Conservation (phyloP, 2,797 vertebrate species). For the Fundulus diaphanus region DNA sequence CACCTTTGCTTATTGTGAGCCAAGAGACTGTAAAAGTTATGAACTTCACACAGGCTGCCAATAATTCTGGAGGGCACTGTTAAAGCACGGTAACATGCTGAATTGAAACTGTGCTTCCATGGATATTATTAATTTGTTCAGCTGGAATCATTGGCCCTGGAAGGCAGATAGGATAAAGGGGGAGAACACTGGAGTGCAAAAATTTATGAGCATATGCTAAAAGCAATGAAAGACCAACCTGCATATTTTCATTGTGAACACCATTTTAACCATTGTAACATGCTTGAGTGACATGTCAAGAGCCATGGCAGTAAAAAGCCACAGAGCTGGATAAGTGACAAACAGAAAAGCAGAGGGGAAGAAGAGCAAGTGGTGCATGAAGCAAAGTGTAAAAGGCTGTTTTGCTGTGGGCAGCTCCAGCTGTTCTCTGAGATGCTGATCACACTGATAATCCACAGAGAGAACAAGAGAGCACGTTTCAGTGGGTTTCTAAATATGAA, state of each 20-base stretch:
- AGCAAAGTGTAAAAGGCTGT: constrained; percentile 9
- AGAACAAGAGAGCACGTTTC: constrained; percentile 1
- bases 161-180: constrained; percentile 7
- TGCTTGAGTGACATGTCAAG: constrained; percentile 23
- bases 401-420: constrained; percentile 47
- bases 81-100: constrained; percentile 48
- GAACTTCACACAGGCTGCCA: constrained; percentile 62
- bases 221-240: not conserved
- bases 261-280: constrained; percentile 4
- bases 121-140: constrained; percentile 61
- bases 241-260: constrained; percentile 25
- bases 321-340: constrained; percentile 15
- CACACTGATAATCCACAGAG: constrained; percentile 5
- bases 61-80: constrained; percentile 64
- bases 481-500: constrained; percentile 8
- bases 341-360: constrained; percentile 1
- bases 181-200: not conserved
- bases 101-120: constrained; percentile 49
- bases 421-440: constrained; percentile 45
- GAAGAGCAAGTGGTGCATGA: not conserved
- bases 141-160: constrained; percentile 36
- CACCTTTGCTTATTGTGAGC: constrained; percentile 55
- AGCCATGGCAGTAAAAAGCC: constrained; percentile 5
- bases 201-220: constrained; percentile 6
- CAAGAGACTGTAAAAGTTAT: constrained; percentile 67